phyloP scores from a whole-genome alignment of 1,140 invertebrate genomes.

The Grapholita molesta region DNA sequence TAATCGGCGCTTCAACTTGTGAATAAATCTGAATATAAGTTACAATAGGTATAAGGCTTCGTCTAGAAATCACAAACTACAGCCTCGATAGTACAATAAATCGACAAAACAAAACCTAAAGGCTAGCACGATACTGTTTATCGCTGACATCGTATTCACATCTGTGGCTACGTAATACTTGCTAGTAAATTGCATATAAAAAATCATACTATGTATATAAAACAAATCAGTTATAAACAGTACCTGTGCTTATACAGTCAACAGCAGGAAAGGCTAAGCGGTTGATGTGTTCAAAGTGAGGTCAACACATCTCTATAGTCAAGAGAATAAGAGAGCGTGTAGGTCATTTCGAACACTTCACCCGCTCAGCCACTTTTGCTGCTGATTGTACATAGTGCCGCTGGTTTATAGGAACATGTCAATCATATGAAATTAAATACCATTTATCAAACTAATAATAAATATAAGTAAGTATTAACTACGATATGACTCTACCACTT shows the following conservation, averaged over 20 bases:
- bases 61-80: background rate
- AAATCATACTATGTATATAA: background rate
- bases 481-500: background rate
- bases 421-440: background rate
- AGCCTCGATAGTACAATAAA: background rate
- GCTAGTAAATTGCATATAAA: no score
- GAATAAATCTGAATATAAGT: background rate
- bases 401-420: background rate
- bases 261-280: no score
- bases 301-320: no score
- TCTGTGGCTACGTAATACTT: no score
- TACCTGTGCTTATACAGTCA: background rate
- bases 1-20: background rate
- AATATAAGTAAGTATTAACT: background rate
- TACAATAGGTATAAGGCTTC: background rate
- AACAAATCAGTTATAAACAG: background rate
- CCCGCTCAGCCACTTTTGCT: no score
- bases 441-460: background rate
- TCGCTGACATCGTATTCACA: no score
- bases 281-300: no score
- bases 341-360: no score
- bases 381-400: no score
- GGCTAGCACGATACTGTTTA: background rate
- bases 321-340: no score
- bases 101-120: background rate